These are phyloP conservation scores for Apogon talboti DNA, from an alignment of 2,797 vertebrate species.

Conservation along the genomic window DNA sequence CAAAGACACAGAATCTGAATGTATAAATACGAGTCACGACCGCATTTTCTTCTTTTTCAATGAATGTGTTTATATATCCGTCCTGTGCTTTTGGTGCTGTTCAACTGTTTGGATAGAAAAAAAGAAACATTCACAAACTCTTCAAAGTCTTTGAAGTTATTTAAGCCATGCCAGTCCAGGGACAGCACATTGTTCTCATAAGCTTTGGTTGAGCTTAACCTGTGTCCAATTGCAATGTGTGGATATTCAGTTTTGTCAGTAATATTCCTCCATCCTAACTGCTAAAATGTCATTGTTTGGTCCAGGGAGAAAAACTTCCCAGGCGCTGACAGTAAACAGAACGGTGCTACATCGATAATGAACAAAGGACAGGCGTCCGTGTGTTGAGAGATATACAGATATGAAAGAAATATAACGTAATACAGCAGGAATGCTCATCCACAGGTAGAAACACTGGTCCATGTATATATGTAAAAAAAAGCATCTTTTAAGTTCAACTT, in stretches of 20 bases:
- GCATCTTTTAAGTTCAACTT: conserved; percentile 35
- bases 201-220: conserved; percentile 73
- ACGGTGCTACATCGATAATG: conserved; percentile 13
- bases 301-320: conserved; percentile 47
- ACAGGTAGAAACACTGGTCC: conserved; percentile 77
- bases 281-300: conserved; percentile 60
- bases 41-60: conserved; percentile 32
- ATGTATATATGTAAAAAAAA: conserved; percentile 4
- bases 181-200: conserved; percentile 76
- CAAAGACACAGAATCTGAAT: conserved; percentile 64
- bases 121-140: conserved; percentile 66
- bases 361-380: conserved; percentile 39
- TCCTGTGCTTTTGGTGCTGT: conserved; percentile 62
- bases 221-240: conserved; percentile 71
- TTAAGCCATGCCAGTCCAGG: conserved; percentile 70
- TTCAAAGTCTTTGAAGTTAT: conserved; percentile 72
- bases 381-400: conserved; percentile 34
- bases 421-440: conserved; percentile 80
- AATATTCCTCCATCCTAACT: conserved; percentile 38
- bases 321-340: conserved; percentile 33
- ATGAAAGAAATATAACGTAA: conserved; percentile 50
- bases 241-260: conserved; percentile 56
- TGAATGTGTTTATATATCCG: conserved; percentile 65
- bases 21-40: conserved; percentile 62
- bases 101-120: conserved; percentile 66